phyloP scores from a whole-genome alignment of 2,888 invertebrate species.

The Trichacis sp. region DNA sequence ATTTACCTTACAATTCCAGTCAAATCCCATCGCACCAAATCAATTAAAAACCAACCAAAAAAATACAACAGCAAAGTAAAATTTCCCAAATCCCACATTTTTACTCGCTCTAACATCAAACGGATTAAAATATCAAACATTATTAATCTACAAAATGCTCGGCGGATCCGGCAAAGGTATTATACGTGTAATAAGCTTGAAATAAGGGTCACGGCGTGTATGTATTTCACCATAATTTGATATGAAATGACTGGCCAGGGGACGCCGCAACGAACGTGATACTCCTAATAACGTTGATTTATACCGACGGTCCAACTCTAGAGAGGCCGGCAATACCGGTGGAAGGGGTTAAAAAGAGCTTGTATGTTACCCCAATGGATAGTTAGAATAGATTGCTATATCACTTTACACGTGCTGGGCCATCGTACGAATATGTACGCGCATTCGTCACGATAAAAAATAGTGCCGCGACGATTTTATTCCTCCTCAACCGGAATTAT shows the following conservation, averaged over 20 bases:
- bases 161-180: conserved; percentile 25
- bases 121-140: conserved; percentile 11
- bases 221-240: conserved; percentile 66
- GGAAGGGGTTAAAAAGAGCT: conserved; percentile 51
- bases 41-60: too few species aligned
- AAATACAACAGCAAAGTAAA: too few species aligned
- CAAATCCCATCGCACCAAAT: too few species aligned
- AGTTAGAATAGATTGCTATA: conserved; percentile 67
- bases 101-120: background rate
- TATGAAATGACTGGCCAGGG: conserved; percentile 63
- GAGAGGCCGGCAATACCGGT: conserved; percentile 48
- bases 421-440: conserved; percentile 46
- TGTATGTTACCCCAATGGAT: conserved; percentile 56
- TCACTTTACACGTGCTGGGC: conserved; percentile 60
- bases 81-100: background rate
- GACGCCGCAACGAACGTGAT: conserved; percentile 60
- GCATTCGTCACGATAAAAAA: conserved; percentile 26
- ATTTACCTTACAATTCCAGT: too few species aligned
- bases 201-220: conserved; percentile 42
- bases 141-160: conserved; percentile 31
- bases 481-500: background rate
- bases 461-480: background rate
- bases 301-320: conserved; percentile 59
- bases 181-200: conserved; percentile 26
- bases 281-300: conserved; percentile 68